Percentiles rank a stretch among this genome's conserved stretches.
Evolutionary conservation across 2,797 vertebrate species (phyloP).

Genomic region (Phrynocephalus vlangalii): DNA sequence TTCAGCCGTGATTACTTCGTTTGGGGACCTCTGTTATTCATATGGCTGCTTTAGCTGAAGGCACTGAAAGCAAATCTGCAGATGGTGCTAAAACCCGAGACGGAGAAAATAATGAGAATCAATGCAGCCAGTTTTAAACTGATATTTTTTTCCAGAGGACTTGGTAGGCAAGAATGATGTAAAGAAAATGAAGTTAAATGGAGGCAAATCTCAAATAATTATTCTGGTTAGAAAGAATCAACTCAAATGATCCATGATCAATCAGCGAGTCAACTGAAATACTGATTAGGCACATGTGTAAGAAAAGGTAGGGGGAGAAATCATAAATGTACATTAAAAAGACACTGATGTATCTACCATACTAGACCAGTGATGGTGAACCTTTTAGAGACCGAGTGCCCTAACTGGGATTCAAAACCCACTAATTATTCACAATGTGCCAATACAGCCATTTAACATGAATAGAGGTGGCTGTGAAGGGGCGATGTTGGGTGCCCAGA

Average conservation of each 20-base stretch:
- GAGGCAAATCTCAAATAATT: conserved; percentile 56
- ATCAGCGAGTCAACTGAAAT: conserved; percentile 31
- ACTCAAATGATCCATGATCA: conserved; percentile 18
- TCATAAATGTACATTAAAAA: background rate
- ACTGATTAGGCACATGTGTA: background rate
- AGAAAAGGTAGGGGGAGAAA: conserved; percentile 23
- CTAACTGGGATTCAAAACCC: no score
- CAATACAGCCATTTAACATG: no score
- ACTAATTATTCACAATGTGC: no score
- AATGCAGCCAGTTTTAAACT: conserved; percentile 44
- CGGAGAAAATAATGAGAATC: conserved; percentile 51
- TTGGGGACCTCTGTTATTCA: conserved; percentile 38
- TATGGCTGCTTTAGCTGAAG: conserved; percentile 36
- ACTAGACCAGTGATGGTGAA: background rate
- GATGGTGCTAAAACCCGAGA: conserved; percentile 56
- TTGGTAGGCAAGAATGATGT: conserved; percentile 17
- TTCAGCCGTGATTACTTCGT: conserved; percentile 40
- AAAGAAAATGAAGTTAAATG: conserved; percentile 41
- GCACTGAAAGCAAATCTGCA: conserved; percentile 45
- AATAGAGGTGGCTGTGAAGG: no score
- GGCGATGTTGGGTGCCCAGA: no score
- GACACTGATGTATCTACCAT: background rate
- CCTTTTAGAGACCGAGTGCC: no score
- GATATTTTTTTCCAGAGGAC: background rate
- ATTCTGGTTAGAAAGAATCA: conserved; percentile 36